These are phyloP conservation scores for Potamarius usumacintae DNA, from an alignment of 2,113 vertebrate species.

Conservation along the genomic window DNA sequence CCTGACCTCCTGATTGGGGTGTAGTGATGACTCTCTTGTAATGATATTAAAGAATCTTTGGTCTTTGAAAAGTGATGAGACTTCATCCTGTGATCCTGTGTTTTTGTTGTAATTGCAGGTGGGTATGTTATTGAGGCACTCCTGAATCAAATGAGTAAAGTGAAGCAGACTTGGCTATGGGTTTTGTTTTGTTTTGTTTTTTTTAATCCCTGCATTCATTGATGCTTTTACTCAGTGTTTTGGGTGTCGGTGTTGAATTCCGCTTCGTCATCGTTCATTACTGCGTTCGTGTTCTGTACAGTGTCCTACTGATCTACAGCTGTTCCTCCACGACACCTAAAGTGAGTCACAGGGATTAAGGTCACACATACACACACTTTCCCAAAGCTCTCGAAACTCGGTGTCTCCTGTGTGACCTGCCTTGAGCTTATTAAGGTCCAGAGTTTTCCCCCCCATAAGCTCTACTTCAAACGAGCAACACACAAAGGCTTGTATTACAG, in stretches of 20 bases:
- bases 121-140: too few species aligned
- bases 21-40: not conserved
- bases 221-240: constrained; percentile 14
- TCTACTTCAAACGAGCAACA: not conserved
- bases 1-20: not conserved
- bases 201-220: not conserved
- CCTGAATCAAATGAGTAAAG: not conserved
- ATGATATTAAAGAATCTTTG: not conserved
- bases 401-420: not conserved
- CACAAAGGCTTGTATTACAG: not conserved
- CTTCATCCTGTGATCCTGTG: not conserved
- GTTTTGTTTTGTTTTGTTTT: not conserved
- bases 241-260: not conserved
- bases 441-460: not conserved
- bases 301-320: constrained; percentile 41
- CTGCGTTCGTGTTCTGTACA: not conserved
- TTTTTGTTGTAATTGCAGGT: not conserved
- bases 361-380: constrained; percentile 9
- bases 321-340: not conserved
- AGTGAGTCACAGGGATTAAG: constrained; percentile 26
- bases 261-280: constrained; percentile 15
- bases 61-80: not conserved
- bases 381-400: not conserved
- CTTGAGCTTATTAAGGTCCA: constrained; percentile 8
- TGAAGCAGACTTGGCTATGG: not conserved